Conservation (phyloP, 37 sponge, comb jelly and placozoan species). For the Tethya wilhelma region DNA sequence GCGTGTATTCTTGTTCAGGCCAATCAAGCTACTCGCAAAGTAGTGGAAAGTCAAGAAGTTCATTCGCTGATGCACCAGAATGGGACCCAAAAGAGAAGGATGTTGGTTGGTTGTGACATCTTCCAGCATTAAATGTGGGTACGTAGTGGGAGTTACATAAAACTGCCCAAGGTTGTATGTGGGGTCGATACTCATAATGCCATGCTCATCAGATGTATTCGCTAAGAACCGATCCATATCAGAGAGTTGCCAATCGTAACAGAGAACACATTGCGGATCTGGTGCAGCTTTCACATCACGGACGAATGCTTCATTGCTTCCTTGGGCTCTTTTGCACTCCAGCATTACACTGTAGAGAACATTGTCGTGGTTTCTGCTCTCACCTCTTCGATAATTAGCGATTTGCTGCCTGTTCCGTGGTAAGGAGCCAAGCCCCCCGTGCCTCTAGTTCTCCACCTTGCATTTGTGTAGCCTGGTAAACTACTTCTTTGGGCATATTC, state of each 20-base stretch:
- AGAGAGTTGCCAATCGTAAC: slow-evolving; percentile 44
- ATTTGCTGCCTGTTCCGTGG: slow-evolving; percentile 31
- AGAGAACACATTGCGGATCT: slow-evolving; percentile 38
- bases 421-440: neutral
- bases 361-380: neutral
- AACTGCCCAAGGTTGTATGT: slow-evolving; percentile 56
- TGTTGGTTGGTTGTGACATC: slow-evolving; percentile 11
- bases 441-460: slow-evolving; percentile 34
- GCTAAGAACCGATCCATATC: slow-evolving; percentile 35
- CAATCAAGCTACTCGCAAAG: neutral
- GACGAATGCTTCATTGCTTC: slow-evolving; percentile 25
- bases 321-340: slow-evolving; percentile 53
- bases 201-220: neutral
- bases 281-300: slow-evolving; percentile 64
- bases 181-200: slow-evolving; percentile 33
- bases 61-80: neutral
- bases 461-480: slow-evolving; percentile 2
- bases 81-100: slow-evolving; percentile 31
- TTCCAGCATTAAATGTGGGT: slow-evolving; percentile 43
- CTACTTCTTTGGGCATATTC: slow-evolving; percentile 6
- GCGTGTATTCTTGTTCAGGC: neutral
- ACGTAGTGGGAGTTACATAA: slow-evolving; percentile 55
- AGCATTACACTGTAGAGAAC: slow-evolving; percentile 48
- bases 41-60: neutral
- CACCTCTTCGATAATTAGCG: neutral